phyloP scores from a whole-genome alignment of 1,140 invertebrate genomes.

The Drosophila navojoa region DNA sequence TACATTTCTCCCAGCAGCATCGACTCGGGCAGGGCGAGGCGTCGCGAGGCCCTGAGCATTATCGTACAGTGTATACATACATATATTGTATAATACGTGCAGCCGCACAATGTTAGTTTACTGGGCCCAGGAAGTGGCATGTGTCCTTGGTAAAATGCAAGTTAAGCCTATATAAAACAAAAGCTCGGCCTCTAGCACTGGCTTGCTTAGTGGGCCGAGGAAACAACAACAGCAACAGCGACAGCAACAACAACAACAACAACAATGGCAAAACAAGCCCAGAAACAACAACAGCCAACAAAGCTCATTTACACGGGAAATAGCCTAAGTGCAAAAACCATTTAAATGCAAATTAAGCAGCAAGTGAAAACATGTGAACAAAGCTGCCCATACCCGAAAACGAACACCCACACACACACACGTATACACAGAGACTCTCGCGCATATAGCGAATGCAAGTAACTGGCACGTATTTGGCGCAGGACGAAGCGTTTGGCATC shows the following conservation, averaged over 20 bases:
- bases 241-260: slow-evolving; percentile 38
- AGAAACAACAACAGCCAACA: slow-evolving; percentile 46
- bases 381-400: slow-evolving; percentile 46
- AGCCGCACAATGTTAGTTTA: slow-evolving; percentile 17
- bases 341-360: slow-evolving; percentile 83
- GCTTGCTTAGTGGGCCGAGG: slow-evolving; percentile 41
- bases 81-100: slow-evolving; percentile 16
- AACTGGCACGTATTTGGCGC: slow-evolving; percentile 35
- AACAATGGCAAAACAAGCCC: slow-evolving; percentile 4
- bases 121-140: neutral
- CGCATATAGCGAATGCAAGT: slow-evolving; percentile 39
- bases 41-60: slow-evolving; percentile 1
- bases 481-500: slow-evolving; percentile 23
- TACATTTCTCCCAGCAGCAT: slow-evolving; percentile 15
- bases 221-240: slow-evolving; percentile 27
- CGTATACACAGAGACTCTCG: neutral
- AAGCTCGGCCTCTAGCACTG: slow-evolving; percentile 46
- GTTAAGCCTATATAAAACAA: slow-evolving; percentile 52
- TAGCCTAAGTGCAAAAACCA: slow-evolving; percentile 83
- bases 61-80: slow-evolving; percentile 14
- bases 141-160: slow-evolving; percentile 63
- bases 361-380: slow-evolving; percentile 83
- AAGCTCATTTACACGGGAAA: slow-evolving; percentile 83
- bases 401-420: slow-evolving; percentile 24
- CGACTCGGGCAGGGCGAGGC: neutral